Percentiles rank a stretch among this genome's conserved stretches.
phyloP scores from a whole-genome alignment of 2,113 vertebrate species.

The Callipepla californica region DNA sequence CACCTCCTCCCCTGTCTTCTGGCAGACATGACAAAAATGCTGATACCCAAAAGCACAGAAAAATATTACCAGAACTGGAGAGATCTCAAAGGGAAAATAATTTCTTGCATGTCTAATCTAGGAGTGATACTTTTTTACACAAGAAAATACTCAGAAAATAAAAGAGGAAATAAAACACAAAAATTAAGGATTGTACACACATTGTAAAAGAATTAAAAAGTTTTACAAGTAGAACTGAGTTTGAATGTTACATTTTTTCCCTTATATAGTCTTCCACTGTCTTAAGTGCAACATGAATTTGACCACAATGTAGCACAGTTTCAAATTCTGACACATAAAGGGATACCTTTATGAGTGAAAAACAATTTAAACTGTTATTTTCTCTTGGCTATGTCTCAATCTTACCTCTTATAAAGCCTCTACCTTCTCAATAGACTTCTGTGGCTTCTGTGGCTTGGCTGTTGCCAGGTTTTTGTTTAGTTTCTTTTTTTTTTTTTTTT shows the following conservation, averaged over 20 bases:
- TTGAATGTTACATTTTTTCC: neutral
- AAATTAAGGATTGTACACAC: neutral
- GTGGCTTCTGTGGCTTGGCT: neutral
- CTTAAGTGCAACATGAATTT: neutral
- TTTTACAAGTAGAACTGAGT: neutral
- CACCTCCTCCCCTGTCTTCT: neutral
- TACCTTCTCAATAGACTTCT: neutral
- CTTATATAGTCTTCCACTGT: neutral
- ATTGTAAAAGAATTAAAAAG: neutral
- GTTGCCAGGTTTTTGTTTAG: too few species aligned
- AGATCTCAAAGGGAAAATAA: neutral
- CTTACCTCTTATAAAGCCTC: neutral
- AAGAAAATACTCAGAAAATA: constrained; percentile 18
- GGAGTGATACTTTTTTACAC: neutral
- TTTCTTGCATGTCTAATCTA: constrained; percentile 25
- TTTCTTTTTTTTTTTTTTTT: rapidly evolving
- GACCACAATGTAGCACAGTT: neutral
- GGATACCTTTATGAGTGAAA: neutral
- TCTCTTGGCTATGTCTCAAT: neutral
- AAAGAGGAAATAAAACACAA: neutral
- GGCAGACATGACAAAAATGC: constrained; percentile 9
- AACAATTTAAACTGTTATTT: neutral
- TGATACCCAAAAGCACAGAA: neutral
- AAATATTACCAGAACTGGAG: constrained; percentile 11
- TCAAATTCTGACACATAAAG: neutral